A percentile compares a stretch with the other conserved stretches of the same genome.
Conservation (phyloP, 1,140 invertebrate genomes). For the Pseudachorutes palmiensis region DNA sequence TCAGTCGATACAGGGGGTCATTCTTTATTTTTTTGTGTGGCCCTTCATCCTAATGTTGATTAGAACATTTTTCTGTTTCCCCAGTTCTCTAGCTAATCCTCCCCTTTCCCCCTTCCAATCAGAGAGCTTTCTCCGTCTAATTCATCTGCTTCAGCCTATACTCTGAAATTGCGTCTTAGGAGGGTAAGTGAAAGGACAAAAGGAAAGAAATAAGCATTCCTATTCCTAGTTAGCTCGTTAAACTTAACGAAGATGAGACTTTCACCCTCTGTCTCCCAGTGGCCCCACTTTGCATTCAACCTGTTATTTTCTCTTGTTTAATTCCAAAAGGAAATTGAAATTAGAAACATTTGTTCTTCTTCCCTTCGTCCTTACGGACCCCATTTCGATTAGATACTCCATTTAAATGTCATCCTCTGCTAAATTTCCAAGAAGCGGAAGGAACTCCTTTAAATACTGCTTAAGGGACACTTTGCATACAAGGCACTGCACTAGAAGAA, state of each 20-base stretch:
- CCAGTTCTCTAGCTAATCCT: background rate
- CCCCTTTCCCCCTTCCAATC: background rate
- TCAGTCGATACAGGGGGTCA: conserved; percentile 19
- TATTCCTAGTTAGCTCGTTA: conserved; percentile 2
- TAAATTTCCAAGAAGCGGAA: no score
- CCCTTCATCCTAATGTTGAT: conserved; percentile 24
- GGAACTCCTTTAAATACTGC: no score
- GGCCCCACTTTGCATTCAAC: background rate
- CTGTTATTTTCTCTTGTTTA: background rate
- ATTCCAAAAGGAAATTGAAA: background rate
- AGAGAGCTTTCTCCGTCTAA: background rate
- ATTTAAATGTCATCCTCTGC: no score
- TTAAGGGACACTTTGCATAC: no score
- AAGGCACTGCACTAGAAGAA: no score
- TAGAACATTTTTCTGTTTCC: conserved; percentile 15
- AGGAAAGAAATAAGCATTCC: no score
- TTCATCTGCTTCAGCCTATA: background rate
- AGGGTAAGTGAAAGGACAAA: no score
- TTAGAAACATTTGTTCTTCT: no score
- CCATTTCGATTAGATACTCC: no score
- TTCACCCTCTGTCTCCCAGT: no score
- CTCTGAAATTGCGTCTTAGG: no score
- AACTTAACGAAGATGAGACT: conserved; percentile 12
- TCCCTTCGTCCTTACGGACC: no score
- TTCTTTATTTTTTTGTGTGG: conserved; percentile 26